Base-by-base conservation (phyloP, 1,140 invertebrate species). In the Littorina saxatilis region DNA sequence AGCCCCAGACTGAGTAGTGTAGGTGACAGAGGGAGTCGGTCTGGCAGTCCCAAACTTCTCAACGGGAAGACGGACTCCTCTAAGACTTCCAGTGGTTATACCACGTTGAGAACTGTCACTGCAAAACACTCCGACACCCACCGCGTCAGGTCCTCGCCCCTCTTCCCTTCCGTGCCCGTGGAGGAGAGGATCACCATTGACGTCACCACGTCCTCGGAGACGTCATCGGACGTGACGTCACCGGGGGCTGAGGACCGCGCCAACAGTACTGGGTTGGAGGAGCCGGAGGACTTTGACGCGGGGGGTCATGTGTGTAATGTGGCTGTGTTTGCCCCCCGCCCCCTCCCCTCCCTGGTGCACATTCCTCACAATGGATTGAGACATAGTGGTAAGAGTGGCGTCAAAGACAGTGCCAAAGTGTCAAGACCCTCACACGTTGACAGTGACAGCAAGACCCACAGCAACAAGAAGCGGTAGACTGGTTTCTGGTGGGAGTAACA, bases 211-310 rank as follows among this genome's bases (percentile, higher is more conserved):
- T 79, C 79, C 63, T 81, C 75, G 43, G 79, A 79, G 40, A 79
- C 80, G 7, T 84, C 83, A 13, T 80, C 83, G 27, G 80, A 81
- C 50, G 83, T 82, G 66, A 84, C 83, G 39, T 84, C 83, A 15
- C 83, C 83, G 15, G 83, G 83, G 32, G 80, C 83, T 0, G 82
- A 84, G 50, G 82, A 84, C 79, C 79, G 82, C 11, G 43, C 79
- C 39, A 37, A 80, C 68, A 80, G 68, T 20, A 35, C 40, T 13
- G 63, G 40, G 40, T n/a, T 63, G 35, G 76, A 61, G 76, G 76
- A 63, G 37, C 76, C 58, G 7, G 23, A 37, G 1, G 76, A 78
- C 37, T 63, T 63, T 47, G 29, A n/a, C 15, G 39, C 37, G 20
- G 75, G 75, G 35, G 55, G 37, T 1, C 75, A 77, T 55, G 35